phyloP scores from a whole-genome alignment of 2,113 vertebrate species.

The Chinchilla lanigera region DNA sequence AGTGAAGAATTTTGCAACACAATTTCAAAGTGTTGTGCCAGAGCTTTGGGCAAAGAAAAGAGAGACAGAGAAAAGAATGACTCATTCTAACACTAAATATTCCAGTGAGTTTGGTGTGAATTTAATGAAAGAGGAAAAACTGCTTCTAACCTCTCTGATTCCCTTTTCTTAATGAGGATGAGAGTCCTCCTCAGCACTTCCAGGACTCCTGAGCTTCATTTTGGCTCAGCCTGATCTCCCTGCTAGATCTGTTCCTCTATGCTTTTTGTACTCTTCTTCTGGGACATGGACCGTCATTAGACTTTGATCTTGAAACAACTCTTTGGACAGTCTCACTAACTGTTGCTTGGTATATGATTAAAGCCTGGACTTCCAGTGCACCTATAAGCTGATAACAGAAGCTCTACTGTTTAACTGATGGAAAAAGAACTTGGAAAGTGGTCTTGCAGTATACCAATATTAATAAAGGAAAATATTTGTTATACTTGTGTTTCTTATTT shows the following conservation, averaged over 20 bases:
- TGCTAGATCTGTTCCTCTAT: too few species aligned
- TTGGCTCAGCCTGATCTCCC: too few species aligned
- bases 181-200: fast-evolving
- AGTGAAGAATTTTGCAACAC: neutral
- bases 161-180: neutral
- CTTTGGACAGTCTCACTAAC: neutral
- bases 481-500: neutral
- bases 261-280: neutral
- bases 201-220: neutral
- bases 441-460: neutral
- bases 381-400: neutral
- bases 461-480: neutral
- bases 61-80: neutral
- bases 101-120: neutral
- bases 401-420: neutral
- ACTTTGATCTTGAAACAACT: neutral
- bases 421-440: neutral
- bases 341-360: neutral
- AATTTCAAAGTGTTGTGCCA: neutral
- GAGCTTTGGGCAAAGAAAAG: neutral
- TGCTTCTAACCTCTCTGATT: neutral
- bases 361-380: neutral
- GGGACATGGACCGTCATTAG: neutral
- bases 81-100: neutral
- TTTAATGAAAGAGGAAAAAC: neutral